Base-by-base conservation (phyloP, 2,113 vertebrate species). In the Anguilla rostrata region DNA sequence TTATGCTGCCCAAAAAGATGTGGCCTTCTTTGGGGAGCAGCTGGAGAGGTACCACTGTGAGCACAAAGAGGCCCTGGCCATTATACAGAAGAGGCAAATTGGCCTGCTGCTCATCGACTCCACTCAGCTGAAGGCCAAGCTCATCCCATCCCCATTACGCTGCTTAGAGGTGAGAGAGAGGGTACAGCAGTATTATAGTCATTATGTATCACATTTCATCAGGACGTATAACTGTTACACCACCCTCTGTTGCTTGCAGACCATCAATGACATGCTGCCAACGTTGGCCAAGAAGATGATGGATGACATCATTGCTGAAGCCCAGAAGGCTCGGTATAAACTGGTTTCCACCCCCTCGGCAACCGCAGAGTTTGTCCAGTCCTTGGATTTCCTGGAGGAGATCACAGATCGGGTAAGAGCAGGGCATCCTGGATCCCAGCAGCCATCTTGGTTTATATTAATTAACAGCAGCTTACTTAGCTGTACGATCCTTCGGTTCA, bases 61-160 rank as follows among this genome's bases (percentile, higher is more conserved):
- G 87, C 95, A 96, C 66, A 92, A 94, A 41, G 94, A 97, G 12
- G 94, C 94, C 11, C 14, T 93, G 5, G 92, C 92, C 71, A 92
- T 98, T 84, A 94, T 83, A 53, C 91, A 94, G 86, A 95, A 90
- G 86, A 95, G 91, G 83, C 90, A 94, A 39, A 90, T 97, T 5
- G 97, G 97, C 46, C 89, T 98, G 87, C 91, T 98, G 86, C 91
- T 97, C 16, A 94, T 98, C 60, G 96, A 97, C 89, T 94, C 95
- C 34, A 95, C 94, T 71, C 91, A 91, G 86, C 92, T 97, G 26
- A 97, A 96, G 92, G 90, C 94, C 63, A 96, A 94, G 80, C 90
- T 98, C 22, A 93, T 93, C 82, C 95, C 96, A 81, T 97, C 96
- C 26, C 95, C 95, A 0, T 89, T 95, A 29, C 87, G 90, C 78